Evolutionary conservation across 2,888 invertebrate species (phyloP).

Genomic region (Siphlonurus alternatus): DNA sequence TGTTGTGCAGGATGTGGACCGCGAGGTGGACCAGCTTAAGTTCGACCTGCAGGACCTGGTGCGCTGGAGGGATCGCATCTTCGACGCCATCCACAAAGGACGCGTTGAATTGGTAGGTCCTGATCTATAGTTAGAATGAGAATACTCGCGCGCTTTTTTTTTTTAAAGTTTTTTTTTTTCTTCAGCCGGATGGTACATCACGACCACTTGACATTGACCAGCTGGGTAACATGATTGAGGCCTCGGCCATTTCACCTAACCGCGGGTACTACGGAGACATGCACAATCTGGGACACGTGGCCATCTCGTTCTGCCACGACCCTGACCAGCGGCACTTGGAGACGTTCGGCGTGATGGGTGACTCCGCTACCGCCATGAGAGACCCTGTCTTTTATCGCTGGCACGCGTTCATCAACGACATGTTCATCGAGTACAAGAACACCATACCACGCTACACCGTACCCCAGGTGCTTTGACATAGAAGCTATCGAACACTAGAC

Average conservation of each 20-base stretch:
- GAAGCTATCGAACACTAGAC: constrained; percentile 7
- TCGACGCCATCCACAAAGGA: constrained; percentile 49
- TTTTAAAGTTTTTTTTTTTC: background rate
- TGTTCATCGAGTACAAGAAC: constrained; percentile 58
- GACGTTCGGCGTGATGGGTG: constrained; percentile 63
- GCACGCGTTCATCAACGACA: constrained; percentile 62
- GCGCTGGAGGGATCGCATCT: constrained; percentile 57
- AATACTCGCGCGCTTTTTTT: background rate
- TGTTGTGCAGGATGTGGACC: constrained; percentile 45
- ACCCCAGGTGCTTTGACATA: constrained; percentile 40
- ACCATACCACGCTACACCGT: constrained; percentile 46
- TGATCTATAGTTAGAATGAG: no score
- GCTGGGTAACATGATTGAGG: constrained; percentile 21
- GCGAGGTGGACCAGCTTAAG: constrained; percentile 47
- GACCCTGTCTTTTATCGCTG: constrained; percentile 77
- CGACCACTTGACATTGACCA: constrained; percentile 18
- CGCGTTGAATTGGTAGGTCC: constrained; percentile 38
- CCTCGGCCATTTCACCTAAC: constrained; percentile 12
- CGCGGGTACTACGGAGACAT: constrained; percentile 16
- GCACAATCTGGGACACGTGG: constrained; percentile 21
- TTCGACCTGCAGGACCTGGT: constrained; percentile 52
- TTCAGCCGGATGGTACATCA: background rate
- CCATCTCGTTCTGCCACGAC: constrained; percentile 18
- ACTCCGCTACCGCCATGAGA: constrained; percentile 69
- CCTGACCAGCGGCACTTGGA: constrained; percentile 18